A percentile compares a stretch with the other conserved stretches of the same genome.
Evolutionary conservation across 2,797 vertebrate genomes (phyloP).

Genomic region (Falco novaeseelandiae): DNA sequence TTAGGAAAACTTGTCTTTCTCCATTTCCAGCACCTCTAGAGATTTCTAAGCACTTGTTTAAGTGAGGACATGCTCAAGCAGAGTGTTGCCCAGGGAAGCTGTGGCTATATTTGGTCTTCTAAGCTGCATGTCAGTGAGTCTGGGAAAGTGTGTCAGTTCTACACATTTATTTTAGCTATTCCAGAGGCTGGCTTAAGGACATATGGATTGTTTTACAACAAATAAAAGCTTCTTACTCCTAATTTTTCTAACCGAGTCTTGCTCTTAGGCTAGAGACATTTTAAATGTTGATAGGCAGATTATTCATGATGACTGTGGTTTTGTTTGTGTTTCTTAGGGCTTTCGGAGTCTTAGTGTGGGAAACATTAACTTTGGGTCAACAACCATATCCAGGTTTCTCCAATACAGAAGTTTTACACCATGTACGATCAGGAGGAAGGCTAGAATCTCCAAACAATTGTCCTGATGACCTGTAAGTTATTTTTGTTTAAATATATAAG

Average conservation of each 20-base stretch:
- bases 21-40: background rate
- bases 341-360: slow-evolving; percentile 82
- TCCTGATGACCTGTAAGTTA: slow-evolving; percentile 78
- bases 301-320: background rate
- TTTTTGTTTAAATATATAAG: background rate
- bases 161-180: background rate
- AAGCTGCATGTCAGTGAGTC: background rate
- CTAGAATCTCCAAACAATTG: slow-evolving; percentile 76
- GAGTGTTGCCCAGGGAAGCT: background rate
- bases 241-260: background rate
- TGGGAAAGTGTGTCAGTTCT: background rate
- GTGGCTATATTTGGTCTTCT: background rate
- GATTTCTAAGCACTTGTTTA: background rate
- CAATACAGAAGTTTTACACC: slow-evolving; percentile 80
- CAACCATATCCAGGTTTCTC: slow-evolving; percentile 81
- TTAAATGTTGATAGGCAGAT: background rate
- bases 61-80: background rate
- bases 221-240: background rate
- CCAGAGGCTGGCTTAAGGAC: background rate
- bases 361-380: slow-evolving; percentile 80
- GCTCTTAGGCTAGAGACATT: background rate
- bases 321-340: slow-evolving; percentile 67
- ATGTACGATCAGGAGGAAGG: slow-evolving; percentile 75
- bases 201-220: background rate
- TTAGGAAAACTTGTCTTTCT: background rate